Evolutionary conservation across 2,797 vertebrate genomes (phyloP).

Genomic region (Esox lucius): DNA sequence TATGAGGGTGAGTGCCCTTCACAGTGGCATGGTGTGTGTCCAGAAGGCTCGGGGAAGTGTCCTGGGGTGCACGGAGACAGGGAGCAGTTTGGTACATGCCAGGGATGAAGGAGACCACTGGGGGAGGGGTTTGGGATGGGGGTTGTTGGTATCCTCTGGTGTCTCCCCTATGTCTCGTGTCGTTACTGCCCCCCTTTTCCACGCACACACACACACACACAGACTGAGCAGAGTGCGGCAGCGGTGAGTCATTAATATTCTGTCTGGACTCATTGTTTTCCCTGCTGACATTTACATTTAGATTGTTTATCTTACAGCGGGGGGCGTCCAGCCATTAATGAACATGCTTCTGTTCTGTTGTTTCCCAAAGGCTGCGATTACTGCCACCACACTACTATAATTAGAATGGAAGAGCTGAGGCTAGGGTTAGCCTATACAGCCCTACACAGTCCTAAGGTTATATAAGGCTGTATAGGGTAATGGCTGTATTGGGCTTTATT

Average conservation of each 20-base stretch:
- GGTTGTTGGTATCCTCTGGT: slow-evolving; percentile 29
- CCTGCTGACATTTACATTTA: slow-evolving; percentile 70
- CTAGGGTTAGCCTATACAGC: too few species aligned
- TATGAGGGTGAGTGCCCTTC: background rate
- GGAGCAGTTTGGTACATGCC: background rate
- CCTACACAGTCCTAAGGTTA: too few species aligned
- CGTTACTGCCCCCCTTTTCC: background rate
- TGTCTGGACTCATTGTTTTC: slow-evolving; percentile 61
- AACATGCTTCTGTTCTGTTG: slow-evolving; percentile 55
- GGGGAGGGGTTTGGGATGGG: background rate
- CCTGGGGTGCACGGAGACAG: background rate
- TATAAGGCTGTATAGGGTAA: too few species aligned
- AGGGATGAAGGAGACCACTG: background rate
- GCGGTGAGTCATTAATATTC: slow-evolving; percentile 63
- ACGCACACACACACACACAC: background rate
- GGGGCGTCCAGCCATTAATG: slow-evolving; percentile 45
- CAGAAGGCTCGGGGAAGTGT: background rate
- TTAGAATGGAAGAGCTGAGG: slow-evolving; percentile 30
- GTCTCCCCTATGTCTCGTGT: slow-evolving; percentile 20
- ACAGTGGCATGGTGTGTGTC: background rate
- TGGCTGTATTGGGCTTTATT: too few species aligned
- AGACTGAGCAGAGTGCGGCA: slow-evolving; percentile 6
- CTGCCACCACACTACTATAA: slow-evolving; percentile 48
- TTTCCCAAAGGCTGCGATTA: slow-evolving; percentile 67
- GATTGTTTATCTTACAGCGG: slow-evolving; percentile 59